phyloP scores from a whole-genome alignment of 2,797 vertebrate species.

The Pagetopsis macropterus region DNA sequence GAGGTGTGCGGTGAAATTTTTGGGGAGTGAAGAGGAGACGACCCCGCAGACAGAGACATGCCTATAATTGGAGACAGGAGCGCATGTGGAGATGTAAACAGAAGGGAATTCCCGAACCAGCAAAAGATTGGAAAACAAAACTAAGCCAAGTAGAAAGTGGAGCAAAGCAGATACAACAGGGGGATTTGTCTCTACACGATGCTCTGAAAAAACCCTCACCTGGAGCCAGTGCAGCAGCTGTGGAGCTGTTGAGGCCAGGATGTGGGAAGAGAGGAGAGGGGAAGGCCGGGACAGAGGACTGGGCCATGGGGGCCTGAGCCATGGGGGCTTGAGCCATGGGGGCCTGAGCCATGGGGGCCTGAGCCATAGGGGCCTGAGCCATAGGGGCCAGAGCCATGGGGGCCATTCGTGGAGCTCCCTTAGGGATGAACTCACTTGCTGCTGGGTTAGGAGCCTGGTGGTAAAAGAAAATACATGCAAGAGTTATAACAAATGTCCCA shows the following conservation, averaged over 20 bases:
- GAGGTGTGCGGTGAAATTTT: conserved; percentile 99
- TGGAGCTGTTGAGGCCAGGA: conserved; percentile 90
- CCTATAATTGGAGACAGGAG: conserved; percentile 76
- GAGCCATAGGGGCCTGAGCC: conserved; percentile 72
- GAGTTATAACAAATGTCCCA: background rate
- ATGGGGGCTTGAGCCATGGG: too few relatives aligned
- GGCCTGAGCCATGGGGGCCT: too few relatives aligned
- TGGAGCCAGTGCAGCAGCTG: conserved; percentile 92
- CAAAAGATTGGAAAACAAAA: conserved; percentile 46
- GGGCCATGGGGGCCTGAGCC: conserved; percentile 87
- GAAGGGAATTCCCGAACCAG: conserved; percentile 26
- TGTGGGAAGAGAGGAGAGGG: conserved; percentile 95
- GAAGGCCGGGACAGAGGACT: conserved; percentile 94
- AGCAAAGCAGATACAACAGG: background rate
- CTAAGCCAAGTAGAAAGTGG: conserved; percentile 5
- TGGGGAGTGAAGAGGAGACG: conserved; percentile 98
- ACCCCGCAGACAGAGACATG: conserved; percentile 98
- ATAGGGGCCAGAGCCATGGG: conserved; percentile 37
- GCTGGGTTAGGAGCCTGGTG: conserved; percentile 95
- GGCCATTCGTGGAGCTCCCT: conserved; percentile 95
- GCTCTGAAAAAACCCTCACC: conserved; percentile 81
- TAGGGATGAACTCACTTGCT: conserved; percentile 98
- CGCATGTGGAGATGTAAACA: conserved; percentile 2
- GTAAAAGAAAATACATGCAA: conserved; percentile 18
- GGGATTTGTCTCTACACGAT: background rate